A percentile compares a stretch with the other conserved stretches of the same genome.
These are phyloP conservation scores for Premnoplex brunnescens DNA, from an alignment of 2,797 vertebrate genomes.

Conservation along the genomic window DNA sequence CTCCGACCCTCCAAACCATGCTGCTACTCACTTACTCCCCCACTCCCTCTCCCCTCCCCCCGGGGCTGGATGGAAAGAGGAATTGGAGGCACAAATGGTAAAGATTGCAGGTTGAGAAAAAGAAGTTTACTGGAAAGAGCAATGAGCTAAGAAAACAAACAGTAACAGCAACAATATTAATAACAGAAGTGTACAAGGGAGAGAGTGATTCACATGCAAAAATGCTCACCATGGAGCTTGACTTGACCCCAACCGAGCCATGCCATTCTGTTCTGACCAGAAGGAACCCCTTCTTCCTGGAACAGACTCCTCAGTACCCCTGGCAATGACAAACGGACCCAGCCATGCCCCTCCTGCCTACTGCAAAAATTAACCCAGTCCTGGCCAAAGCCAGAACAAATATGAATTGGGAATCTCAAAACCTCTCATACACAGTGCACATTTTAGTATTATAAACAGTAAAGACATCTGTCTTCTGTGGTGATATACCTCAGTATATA, in stretches of 20 bases:
- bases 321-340: neutral
- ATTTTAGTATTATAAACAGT: slow-evolving; percentile 17
- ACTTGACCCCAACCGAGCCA: neutral
- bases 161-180: neutral
- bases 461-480: neutral
- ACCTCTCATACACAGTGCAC: slow-evolving; percentile 36
- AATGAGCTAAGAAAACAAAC: neutral
- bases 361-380: neutral
- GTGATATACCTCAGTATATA: neutral
- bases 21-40: accelerated
- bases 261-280: accelerated
- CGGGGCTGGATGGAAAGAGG: neutral
- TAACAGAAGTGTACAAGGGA: neutral
- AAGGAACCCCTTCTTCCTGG: neutral
- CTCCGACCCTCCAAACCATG: neutral
- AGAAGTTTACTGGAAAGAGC: neutral
- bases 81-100: neutral
- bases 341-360: neutral
- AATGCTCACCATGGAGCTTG: neutral
- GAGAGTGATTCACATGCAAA: neutral
- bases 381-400: neutral
- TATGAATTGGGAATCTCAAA: slow-evolving; percentile 9
- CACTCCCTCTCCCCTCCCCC: neutral
- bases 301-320: neutral
- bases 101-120: neutral